These are phyloP conservation scores for Carapus acus DNA, from an alignment of 2,797 vertebrate genomes.

Conservation along the genomic window DNA sequence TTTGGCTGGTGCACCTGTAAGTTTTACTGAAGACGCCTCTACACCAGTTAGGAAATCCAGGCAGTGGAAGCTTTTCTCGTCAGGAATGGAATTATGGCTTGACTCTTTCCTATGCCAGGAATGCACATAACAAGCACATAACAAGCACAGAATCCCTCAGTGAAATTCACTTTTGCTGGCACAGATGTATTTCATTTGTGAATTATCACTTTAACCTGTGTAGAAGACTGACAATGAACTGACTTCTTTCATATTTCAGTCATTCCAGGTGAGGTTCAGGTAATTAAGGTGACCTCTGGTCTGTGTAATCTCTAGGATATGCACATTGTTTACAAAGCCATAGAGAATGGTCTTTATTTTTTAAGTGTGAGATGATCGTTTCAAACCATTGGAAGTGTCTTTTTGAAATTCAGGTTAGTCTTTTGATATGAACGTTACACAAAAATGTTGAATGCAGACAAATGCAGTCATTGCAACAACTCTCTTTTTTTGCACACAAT, in stretches of 20 bases:
- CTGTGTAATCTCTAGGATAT: slow-evolving; percentile 50
- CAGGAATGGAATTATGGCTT: too few relatives aligned
- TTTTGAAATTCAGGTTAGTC: slow-evolving; percentile 28
- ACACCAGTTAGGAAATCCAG: too few relatives aligned
- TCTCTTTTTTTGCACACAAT: slow-evolving; percentile 61
- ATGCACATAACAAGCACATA: too few relatives aligned
- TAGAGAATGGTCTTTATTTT: slow-evolving; percentile 59
- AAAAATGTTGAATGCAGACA: slow-evolving; percentile 52
- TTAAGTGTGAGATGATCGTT: slow-evolving; percentile 56
- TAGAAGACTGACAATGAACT: background rate
- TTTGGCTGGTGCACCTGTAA: too few relatives aligned
- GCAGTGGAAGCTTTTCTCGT: too few relatives aligned
- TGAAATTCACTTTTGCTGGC: background rate
- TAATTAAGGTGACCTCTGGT: slow-evolving; percentile 31
- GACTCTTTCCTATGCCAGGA: too few relatives aligned
- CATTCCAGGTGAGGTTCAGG: slow-evolving; percentile 16
- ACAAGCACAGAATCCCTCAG: too few relatives aligned
- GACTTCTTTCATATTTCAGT: slow-evolving; percentile 7
- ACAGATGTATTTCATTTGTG: background rate
- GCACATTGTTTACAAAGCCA: slow-evolving; percentile 61
- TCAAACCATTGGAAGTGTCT: slow-evolving; percentile 49
- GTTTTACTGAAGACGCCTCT: too few relatives aligned
- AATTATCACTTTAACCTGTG: slow-evolving; percentile 19
- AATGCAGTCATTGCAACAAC: slow-evolving; percentile 60
- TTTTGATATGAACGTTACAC: slow-evolving; percentile 29